Evolutionary conservation across 2,888 invertebrate genomes (phyloP).

Genomic region (Andrena bucephala): DNA sequence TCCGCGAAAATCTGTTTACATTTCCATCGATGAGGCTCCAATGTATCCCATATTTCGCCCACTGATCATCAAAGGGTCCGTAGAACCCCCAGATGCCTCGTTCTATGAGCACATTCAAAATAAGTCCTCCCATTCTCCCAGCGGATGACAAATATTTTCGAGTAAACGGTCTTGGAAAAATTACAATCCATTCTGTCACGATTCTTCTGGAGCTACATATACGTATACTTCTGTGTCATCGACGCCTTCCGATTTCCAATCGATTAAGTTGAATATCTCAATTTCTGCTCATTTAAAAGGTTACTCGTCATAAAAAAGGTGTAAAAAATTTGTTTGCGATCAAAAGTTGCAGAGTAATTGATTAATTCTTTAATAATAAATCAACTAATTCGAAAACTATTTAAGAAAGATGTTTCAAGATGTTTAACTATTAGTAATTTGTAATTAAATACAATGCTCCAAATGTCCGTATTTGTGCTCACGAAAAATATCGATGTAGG

Average conservation of each 20-base stretch:
- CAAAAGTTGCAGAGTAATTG: no score
- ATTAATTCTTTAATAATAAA: no score
- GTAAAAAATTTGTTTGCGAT: no score
- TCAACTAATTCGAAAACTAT: no score
- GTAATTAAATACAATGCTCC: no score
- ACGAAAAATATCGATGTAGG: no score
- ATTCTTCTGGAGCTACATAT: not conserved
- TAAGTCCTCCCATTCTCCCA: not conserved
- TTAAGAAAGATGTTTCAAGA: no score
- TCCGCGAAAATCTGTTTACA: constrained; percentile 46
- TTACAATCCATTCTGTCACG: not conserved
- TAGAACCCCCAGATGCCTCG: not conserved
- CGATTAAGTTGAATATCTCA: not conserved
- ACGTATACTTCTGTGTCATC: not conserved
- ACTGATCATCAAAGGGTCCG: constrained; percentile 2
- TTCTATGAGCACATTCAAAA: not conserved
- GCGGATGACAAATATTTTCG: not conserved
- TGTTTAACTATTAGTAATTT: no score
- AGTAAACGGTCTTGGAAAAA: not conserved
- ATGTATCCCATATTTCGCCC: not conserved
- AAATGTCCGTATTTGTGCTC: no score
- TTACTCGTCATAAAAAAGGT: no score
- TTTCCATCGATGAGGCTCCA: constrained; percentile 31
- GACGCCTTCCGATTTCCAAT: constrained; percentile 5
- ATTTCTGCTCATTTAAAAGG: no score